These are phyloP conservation scores for Mesoligia furuncula DNA, from an alignment of 2,888 invertebrate species.

Conservation along the genomic window DNA sequence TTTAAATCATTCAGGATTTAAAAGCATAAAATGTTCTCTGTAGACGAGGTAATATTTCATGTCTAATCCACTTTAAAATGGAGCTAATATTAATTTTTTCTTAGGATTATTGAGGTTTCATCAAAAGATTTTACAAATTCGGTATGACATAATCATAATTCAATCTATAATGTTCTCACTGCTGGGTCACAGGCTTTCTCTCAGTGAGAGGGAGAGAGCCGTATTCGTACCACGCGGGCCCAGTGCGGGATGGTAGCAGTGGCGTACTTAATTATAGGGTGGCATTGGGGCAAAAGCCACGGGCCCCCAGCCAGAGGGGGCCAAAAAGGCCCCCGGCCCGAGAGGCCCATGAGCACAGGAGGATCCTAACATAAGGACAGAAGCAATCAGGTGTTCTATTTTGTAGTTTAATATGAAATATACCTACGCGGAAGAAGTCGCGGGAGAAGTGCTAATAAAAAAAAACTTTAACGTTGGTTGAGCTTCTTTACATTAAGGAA, in stretches of 20 bases:
- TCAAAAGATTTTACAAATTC: not conserved
- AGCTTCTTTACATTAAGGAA: no score
- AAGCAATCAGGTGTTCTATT: no score
- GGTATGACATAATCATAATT: not conserved
- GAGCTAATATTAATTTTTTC: not conserved
- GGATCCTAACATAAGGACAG: no score
- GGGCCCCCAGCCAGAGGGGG: no score
- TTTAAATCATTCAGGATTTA: constrained; percentile 10
- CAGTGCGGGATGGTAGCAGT: not conserved
- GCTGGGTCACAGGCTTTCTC: not conserved
- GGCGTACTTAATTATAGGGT: no score
- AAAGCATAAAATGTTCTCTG: constrained; percentile 16
- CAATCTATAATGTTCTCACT: not conserved
- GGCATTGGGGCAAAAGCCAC: no score
- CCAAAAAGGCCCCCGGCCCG: no score
- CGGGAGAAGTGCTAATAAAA: no score
- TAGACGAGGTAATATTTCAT: not conserved
- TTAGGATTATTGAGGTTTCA: not conserved
- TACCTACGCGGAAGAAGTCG: no score
- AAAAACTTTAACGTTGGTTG: no score
- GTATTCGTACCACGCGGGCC: not conserved
- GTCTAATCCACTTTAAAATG: constrained; percentile 17
- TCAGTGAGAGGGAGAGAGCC: not conserved
- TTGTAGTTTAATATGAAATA: no score
- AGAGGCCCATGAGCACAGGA: no score